phyloP scores from a whole-genome alignment of 2,888 invertebrate species.

The Apodemia mormo region DNA sequence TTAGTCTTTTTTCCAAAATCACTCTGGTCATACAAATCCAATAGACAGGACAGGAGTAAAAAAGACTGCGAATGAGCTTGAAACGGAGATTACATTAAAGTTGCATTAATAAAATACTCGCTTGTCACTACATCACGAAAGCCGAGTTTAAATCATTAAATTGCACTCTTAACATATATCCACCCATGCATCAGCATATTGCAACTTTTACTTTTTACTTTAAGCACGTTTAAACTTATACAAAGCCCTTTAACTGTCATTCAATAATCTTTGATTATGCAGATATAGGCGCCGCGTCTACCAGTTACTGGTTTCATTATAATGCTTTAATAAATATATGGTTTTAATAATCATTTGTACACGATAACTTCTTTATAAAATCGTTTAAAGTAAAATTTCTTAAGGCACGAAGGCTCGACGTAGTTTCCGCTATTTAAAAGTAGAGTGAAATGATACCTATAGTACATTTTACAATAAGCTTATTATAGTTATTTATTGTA shows the following conservation, averaged over 20 bases:
- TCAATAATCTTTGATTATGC: constrained; percentile 11
- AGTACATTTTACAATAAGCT: too few species aligned
- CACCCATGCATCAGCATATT: constrained; percentile 17
- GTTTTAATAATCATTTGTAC: neutral
- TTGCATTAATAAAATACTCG: constrained; percentile 19
- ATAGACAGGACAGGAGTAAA: neutral
- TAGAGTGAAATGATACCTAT: too few species aligned
- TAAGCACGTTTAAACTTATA: constrained; percentile 8
- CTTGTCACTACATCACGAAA: constrained; percentile 12
- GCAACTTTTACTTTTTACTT: constrained; percentile 21
- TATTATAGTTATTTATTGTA: too few species aligned
- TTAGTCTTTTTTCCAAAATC: too few species aligned
- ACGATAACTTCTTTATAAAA: too few species aligned
- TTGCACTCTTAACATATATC: constrained; percentile 23
- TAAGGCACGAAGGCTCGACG: too few species aligned
- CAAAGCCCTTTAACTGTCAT: constrained; percentile 15
- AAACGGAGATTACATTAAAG: constrained; percentile 15
- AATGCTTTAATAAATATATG: neutral
- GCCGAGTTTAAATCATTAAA: constrained; percentile 8
- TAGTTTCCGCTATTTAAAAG: too few species aligned
- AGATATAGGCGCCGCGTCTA: neutral
- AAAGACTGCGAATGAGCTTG: neutral
- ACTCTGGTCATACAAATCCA: neutral
- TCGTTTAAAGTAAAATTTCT: too few species aligned
- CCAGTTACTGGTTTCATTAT: neutral